Evolutionary conservation across 1,140 invertebrate genomes (phyloP).

Genomic region (Hetaerina americana): DNA sequence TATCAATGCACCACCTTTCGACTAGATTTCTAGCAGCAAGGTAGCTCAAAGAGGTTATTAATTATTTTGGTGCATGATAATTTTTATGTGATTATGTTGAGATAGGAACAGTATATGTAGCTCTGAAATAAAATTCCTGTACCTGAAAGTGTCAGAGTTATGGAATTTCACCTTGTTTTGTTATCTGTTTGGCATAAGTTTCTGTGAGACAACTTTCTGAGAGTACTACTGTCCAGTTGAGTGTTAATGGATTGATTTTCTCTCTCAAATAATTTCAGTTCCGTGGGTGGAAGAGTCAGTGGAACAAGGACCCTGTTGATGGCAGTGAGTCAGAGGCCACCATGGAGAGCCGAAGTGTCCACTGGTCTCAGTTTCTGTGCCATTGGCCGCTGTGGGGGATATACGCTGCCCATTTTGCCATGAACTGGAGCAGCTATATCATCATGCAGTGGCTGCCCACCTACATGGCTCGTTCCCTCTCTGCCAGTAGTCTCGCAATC

Average conservation of each 20-base stretch:
- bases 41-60: too few species aligned
- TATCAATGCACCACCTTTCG: too few species aligned
- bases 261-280: not conserved
- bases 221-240: too few species aligned
- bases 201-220: too few species aligned
- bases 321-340: slow-evolving; percentile 12
- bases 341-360: slow-evolving; percentile 31
- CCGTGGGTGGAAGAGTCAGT: not conserved
- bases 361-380: slow-evolving; percentile 53
- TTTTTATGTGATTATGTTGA: too few species aligned
- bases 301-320: slow-evolving; percentile 13
- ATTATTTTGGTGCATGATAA: too few species aligned
- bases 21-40: too few species aligned
- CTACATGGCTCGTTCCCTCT: slow-evolving; percentile 51
- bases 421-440: slow-evolving; percentile 77
- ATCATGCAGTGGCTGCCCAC: slow-evolving; percentile 77
- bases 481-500: slow-evolving; percentile 54
- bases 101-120: too few species aligned
- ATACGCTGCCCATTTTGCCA: slow-evolving; percentile 67
- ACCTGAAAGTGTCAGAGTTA: too few species aligned
- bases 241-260: not conserved
- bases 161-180: too few species aligned
- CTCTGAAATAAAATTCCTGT: too few species aligned
- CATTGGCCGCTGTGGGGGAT: slow-evolving; percentile 65
- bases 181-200: too few species aligned